phyloP scores from a whole-genome alignment of 2,888 invertebrate species.

The Drosophila mulleri region DNA sequence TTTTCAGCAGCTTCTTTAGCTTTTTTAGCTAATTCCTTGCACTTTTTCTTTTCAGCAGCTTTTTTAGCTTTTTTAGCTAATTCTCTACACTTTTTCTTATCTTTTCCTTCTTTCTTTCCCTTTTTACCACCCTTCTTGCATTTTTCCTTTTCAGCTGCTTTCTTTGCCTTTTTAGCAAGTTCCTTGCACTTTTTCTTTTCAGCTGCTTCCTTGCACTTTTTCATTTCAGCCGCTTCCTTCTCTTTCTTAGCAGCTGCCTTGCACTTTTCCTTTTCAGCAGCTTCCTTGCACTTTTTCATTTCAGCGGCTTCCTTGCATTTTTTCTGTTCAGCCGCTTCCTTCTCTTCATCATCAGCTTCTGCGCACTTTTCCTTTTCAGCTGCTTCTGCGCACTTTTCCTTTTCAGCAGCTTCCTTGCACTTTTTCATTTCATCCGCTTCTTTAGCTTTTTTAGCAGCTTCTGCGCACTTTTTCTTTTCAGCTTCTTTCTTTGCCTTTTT shows the following conservation, averaged over 20 bases:
- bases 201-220: neutral
- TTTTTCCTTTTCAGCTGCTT: neutral
- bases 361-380: neutral
- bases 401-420: no score
- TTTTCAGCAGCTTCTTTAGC: neutral
- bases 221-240: neutral
- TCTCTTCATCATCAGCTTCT: neutral
- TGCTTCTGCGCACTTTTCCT: neutral
- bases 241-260: neutral
- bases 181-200: neutral
- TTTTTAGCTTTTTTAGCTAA: neutral
- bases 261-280: neutral
- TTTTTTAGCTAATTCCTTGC: no score
- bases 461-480: neutral
- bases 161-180: neutral
- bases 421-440: no score
- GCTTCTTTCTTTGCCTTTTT: neutral
- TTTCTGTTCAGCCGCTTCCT: neutral
- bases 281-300: neutral
- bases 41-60: neutral
- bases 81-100: no score
- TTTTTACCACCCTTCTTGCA: neutral
- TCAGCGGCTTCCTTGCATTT: neutral
- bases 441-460: no score
- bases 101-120: no score